Conservation (phyloP, 2,888 invertebrate genomes). For the Agrochola lychnidis region DNA sequence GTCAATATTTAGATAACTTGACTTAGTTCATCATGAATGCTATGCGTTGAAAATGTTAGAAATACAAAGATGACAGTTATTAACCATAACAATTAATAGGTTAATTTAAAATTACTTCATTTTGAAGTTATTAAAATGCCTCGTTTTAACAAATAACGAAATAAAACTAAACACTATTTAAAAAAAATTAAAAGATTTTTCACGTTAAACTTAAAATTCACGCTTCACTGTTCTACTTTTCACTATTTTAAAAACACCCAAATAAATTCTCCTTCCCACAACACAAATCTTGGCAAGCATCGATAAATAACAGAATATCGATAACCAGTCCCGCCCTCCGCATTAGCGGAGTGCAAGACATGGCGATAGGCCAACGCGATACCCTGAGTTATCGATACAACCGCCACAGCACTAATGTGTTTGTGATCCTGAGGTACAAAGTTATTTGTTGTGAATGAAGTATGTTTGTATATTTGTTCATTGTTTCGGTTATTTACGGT, state of each 20-base stretch:
- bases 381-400: conserved; percentile 72
- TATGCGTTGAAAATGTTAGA: not conserved
- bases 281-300: conserved; percentile 48
- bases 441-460: conserved; percentile 64
- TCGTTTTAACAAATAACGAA: not conserved
- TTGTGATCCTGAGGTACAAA: conserved; percentile 60
- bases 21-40: not conserved
- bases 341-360: conserved; percentile 67
- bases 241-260: conserved; percentile 36
- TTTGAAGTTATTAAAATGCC: not conserved
- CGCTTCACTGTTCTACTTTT: not conserved
- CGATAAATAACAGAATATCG: conserved; percentile 68
- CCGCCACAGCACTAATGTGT: conserved; percentile 72
- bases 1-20: not conserved
- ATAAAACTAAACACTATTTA: not conserved
- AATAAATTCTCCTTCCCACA: conserved; percentile 48
- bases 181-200: not conserved
- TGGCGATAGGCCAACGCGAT: conserved; percentile 77
- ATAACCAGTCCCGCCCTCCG: conserved; percentile 61
- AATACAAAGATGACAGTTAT: too few species aligned
- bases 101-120: not conserved
- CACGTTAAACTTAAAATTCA: not conserved
- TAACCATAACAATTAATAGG: not conserved
- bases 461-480: conserved; percentile 56
- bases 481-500: conserved; percentile 30